Conservation (phyloP, 2,113 vertebrate species). For the Platanista minor region DNA sequence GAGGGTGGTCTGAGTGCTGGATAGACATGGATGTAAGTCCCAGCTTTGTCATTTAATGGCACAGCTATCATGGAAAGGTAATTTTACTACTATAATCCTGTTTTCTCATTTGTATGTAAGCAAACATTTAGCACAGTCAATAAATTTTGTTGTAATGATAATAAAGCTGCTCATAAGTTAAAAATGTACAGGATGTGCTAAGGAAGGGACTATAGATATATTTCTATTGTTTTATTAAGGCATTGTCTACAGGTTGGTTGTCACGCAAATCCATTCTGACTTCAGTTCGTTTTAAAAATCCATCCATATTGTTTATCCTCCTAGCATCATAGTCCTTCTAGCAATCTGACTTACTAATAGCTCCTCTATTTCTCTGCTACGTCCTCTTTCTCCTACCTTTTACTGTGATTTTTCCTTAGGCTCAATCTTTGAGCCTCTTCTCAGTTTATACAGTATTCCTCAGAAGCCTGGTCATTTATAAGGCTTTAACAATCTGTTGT, state of each 20-base stretch:
- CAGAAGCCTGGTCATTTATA: not conserved
- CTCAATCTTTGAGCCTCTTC: not conserved
- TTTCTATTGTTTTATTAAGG: not conserved
- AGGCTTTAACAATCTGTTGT: not conserved
- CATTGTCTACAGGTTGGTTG: not conserved
- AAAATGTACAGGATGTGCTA: not conserved
- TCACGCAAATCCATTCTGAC: not conserved
- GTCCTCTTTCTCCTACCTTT: not conserved
- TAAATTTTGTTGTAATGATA: not conserved
- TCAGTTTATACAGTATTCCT: not conserved
- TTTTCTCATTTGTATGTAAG: not conserved
- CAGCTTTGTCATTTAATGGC: not conserved
- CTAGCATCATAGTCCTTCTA: not conserved
- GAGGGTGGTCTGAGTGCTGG: not conserved
- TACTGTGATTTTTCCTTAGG: not conserved
- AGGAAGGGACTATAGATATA: not conserved
- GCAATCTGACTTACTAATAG: not conserved
- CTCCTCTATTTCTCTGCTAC: not conserved
- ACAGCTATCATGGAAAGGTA: not conserved
- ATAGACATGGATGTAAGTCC: not conserved
- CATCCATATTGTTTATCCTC: not conserved
- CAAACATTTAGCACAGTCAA: not conserved
- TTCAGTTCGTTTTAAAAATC: not conserved
- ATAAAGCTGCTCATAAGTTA: not conserved
- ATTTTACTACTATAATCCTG: not conserved